Base-by-base conservation (phyloP, 2,888 invertebrate genomes). In the Parochlus steinenii region DNA sequence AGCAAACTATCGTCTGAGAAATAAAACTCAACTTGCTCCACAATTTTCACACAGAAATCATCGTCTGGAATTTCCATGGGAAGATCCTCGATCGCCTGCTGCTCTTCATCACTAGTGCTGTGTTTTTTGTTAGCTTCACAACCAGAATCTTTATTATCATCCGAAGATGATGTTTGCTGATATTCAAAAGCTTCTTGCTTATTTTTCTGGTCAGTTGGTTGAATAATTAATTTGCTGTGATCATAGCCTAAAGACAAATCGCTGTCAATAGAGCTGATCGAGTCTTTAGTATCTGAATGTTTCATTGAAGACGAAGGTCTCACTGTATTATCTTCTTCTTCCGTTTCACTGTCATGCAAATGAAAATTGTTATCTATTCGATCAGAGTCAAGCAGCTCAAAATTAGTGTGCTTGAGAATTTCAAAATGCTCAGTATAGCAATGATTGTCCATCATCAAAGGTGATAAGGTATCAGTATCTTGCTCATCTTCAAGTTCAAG, bases 1-100 rank as follows among this genome's bases (percentile, higher is more conserved):
- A 87, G 74, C 45, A 95, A 86, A 55, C 89, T 90, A 33, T 83
- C 86, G 52, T 95, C 89, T 41, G 89, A 87, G 61, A 95, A 93
- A 59, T 93, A 93, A 54, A 82, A 89, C 61, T 95, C 93, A 16
- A 93, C 92, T 54, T 87, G 87, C 30, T 77, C 69, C 32, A 80
- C 73, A 46, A 89, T 86, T 47, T 78, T 72, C 41, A 74, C 70
- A 8, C 80, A 71, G 20, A 83, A 57, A 45, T 83, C 83, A 4
- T 81, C 81, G 43, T 71, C 74, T 1, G 83, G 85, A 37, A 58
- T 48, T 11, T 60, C 45, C 0, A 61, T 51, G 0, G 61, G 51
- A 43, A 55, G 54, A 18, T 50, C 46, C 4, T 49, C 48, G 3
- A 40, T 41, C n/a, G 33, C 20, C 5, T 40, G 38, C 7, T 7